Percentiles rank a stretch among this genome's conserved stretches.
phyloP scores from a whole-genome alignment of 2,797 vertebrate genomes.

The Zonotrichia albicollis region DNA sequence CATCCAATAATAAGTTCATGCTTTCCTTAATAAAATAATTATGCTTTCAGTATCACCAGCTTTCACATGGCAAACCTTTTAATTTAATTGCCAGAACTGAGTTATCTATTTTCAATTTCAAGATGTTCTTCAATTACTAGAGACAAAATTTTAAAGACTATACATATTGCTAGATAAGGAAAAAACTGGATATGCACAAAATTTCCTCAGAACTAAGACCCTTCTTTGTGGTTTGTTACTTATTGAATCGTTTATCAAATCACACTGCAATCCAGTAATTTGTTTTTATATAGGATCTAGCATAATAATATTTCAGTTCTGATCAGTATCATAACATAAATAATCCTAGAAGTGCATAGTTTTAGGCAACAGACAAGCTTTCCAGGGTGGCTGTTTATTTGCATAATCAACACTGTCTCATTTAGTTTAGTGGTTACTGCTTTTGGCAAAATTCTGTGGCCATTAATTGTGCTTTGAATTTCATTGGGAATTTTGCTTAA shows the following conservation, averaged over 20 bases:
- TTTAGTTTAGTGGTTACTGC: conserved; percentile 20
- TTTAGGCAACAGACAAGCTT: neutral
- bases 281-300: neutral
- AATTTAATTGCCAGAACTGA: neutral
- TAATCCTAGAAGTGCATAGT: neutral
- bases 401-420: conserved; percentile 10
- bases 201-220: neutral
- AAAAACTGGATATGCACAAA: neutral
- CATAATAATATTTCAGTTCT: neutral
- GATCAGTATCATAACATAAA: neutral
- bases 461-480: conserved; percentile 43
- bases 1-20: neutral
- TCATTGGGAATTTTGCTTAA: conserved; percentile 36
- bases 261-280: neutral
- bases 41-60: neutral
- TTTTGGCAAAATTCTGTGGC: conserved; percentile 25
- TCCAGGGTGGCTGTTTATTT: neutral
- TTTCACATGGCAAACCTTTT: conserved; percentile 21
- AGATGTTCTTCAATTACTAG: neutral
- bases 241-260: neutral
- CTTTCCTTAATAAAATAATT: conserved; percentile 12
- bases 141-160: neutral
- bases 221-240: neutral
- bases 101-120: conserved; percentile 26
- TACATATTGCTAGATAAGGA: conserved; percentile 1